Evolutionary conservation across 2,888 invertebrate species (phyloP).

Genomic region (Enchytraeus crypticus): DNA sequence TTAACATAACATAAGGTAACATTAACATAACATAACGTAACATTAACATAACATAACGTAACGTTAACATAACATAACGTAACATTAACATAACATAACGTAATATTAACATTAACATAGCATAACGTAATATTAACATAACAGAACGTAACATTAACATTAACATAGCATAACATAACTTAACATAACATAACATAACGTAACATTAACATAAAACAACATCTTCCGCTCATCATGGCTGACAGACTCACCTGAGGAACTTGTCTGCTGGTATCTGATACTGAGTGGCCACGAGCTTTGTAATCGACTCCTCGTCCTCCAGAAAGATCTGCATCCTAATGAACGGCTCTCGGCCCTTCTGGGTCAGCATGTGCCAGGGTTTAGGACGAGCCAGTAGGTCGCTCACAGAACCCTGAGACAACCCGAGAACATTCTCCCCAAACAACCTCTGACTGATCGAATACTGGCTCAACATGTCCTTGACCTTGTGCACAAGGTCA

Average conservation of each 20-base stretch:
- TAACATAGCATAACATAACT: too few relatives aligned
- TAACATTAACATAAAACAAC: too few relatives aligned
- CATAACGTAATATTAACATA: too few relatives aligned
- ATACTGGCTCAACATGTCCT: conserved; percentile 51
- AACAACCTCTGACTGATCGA: conserved; percentile 87
- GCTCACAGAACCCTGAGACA: conserved; percentile 75
- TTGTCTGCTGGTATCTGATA: conserved; percentile 91
- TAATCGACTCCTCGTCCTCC: conserved; percentile 87
- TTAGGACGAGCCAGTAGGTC: conserved; percentile 93
- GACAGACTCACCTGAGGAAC: conserved; percentile 12
- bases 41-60: too few relatives aligned
- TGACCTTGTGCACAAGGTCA: conserved; percentile 80
- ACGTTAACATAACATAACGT: too few relatives aligned
- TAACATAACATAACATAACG: too few relatives aligned
- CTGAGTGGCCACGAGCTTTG: conserved; percentile 87
- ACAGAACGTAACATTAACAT: too few relatives aligned
- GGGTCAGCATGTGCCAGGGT: conserved; percentile 98
- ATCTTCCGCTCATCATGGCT: too few relatives aligned
- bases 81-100: too few relatives aligned
- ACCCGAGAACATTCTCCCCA: conserved; percentile 83
- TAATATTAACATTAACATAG: too few relatives aligned
- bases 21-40: too few relatives aligned
- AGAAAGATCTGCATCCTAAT: conserved; percentile 73
- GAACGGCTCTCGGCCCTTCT: conserved; percentile 77
- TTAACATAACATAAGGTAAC: too few relatives aligned